Conservation (phyloP, 37 sponge, comb jelly and placozoan species). For the Ephydatia muelleri region DNA sequence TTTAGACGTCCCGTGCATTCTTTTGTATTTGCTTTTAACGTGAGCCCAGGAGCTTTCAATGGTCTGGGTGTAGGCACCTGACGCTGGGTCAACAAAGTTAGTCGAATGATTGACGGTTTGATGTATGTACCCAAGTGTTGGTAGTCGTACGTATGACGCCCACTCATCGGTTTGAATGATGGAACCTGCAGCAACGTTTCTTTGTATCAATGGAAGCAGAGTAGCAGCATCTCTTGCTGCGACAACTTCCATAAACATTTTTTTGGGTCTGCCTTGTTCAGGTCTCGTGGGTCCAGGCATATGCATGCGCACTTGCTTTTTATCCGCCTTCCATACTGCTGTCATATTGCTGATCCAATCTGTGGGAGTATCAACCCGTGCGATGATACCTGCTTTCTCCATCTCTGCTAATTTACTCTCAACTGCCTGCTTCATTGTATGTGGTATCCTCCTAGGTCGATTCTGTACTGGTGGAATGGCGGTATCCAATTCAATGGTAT, state of each 20-base stretch:
- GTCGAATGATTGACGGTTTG: slow-evolving; percentile 33
- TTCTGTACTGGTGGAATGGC: slow-evolving; percentile 28
- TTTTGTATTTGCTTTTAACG: neutral
- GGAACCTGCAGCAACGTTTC: slow-evolving; percentile 16
- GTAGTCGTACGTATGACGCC: slow-evolving; percentile 13
- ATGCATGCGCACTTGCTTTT: slow-evolving; percentile 32
- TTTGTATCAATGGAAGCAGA: slow-evolving; percentile 21
- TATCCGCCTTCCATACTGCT: slow-evolving; percentile 20
- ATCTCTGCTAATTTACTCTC: slow-evolving; percentile 16
- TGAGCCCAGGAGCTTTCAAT: slow-evolving; percentile 11
- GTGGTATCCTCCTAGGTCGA: slow-evolving; percentile 29
- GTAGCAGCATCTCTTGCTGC: slow-evolving; percentile 32
- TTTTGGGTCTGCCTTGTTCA: slow-evolving; percentile 39
- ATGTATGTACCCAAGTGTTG: slow-evolving; percentile 15
- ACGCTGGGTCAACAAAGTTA: slow-evolving; percentile 38
- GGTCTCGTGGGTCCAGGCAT: slow-evolving; percentile 47
- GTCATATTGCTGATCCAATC: slow-evolving; percentile 47
- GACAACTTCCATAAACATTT: slow-evolving; percentile 30
- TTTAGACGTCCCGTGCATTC: neutral
- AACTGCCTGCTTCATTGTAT: slow-evolving; percentile 12
- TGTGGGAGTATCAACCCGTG: slow-evolving; percentile 44
- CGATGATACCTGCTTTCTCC: slow-evolving; percentile 25
- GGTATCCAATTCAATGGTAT: slow-evolving; percentile 18
- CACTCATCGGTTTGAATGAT: slow-evolving; percentile 21
- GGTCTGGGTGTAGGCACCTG: slow-evolving; percentile 20